Evolutionary conservation across 2,113 vertebrate genomes (phyloP).

Genomic region (Eulemur macaco): DNA sequence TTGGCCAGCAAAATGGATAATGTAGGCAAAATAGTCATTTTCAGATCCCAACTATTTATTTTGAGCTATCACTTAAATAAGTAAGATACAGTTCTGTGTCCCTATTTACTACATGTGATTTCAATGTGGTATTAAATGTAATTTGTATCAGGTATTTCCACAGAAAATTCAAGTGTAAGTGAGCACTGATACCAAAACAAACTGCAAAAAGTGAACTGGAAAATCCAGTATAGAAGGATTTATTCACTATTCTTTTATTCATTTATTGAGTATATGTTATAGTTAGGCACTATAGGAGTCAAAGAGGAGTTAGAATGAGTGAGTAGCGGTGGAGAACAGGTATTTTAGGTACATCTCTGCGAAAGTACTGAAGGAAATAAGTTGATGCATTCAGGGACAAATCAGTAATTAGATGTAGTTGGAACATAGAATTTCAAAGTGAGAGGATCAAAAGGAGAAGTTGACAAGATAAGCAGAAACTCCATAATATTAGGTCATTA

Average conservation of each 20-base stretch:
- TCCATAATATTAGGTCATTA: no score
- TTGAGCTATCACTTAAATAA: neutral
- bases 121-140: neutral
- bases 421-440: neutral
- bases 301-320: neutral
- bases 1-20: neutral
- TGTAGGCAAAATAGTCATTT: slow-evolving; percentile 12
- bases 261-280: neutral
- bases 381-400: neutral
- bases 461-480: neutral
- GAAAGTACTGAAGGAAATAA: neutral
- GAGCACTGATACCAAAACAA: neutral
- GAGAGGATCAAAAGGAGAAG: neutral
- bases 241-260: neutral
- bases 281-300: neutral
- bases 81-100: neutral
- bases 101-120: neutral
- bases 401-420: neutral
- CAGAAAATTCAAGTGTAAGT: neutral
- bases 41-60: neutral
- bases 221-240: neutral
- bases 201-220: neutral
- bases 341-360: neutral
- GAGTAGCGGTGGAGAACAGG: neutral
- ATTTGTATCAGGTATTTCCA: neutral